phyloP scores from a whole-genome alignment of 2,888 invertebrate species.

The Lucinisca nassula region DNA sequence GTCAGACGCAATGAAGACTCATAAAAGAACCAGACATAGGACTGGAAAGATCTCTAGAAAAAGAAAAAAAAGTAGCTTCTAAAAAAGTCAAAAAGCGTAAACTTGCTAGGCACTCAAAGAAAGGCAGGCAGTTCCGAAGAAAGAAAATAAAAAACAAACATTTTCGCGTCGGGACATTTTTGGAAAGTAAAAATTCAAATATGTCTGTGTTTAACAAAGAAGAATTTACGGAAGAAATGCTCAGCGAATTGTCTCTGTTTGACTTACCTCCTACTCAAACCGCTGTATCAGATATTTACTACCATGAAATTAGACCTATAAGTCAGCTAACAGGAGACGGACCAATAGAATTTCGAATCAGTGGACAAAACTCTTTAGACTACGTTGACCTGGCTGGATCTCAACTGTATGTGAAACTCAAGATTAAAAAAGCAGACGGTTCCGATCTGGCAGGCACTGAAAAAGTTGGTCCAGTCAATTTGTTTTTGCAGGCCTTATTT shows the following conservation, averaged over 20 bases:
- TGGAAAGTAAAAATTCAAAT: not conserved
- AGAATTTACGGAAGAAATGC: slow-evolving; percentile 56
- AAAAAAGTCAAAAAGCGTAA: too few relatives aligned
- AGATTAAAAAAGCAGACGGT: slow-evolving; percentile 42
- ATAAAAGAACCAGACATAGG: too few relatives aligned
- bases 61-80: too few relatives aligned
- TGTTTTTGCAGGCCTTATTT: slow-evolving; percentile 58
- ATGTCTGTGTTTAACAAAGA: slow-evolving; percentile 22
- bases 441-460: slow-evolving; percentile 6
- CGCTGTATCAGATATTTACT: slow-evolving; percentile 55
- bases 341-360: slow-evolving; percentile 63
- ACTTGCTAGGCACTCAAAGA: too few relatives aligned
- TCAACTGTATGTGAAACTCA: slow-evolving; percentile 39
- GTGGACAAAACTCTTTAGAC: slow-evolving; percentile 59
- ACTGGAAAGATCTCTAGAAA: too few relatives aligned
- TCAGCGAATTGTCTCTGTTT: slow-evolving; percentile 52
- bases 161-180: too few relatives aligned
- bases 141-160: too few relatives aligned
- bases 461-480: slow-evolving; percentile 58
- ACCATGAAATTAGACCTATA: slow-evolving; percentile 59
- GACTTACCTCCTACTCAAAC: slow-evolving; percentile 62
- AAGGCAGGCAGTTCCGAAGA: too few relatives aligned
- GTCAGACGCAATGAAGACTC: too few relatives aligned
- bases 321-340: slow-evolving; percentile 57
- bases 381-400: slow-evolving; percentile 43